A percentile compares a stretch with the other conserved stretches of the same genome.
Evolutionary conservation across 2,797 vertebrate genomes (phyloP).

Genomic region (Micrastur ruficollis): DNA sequence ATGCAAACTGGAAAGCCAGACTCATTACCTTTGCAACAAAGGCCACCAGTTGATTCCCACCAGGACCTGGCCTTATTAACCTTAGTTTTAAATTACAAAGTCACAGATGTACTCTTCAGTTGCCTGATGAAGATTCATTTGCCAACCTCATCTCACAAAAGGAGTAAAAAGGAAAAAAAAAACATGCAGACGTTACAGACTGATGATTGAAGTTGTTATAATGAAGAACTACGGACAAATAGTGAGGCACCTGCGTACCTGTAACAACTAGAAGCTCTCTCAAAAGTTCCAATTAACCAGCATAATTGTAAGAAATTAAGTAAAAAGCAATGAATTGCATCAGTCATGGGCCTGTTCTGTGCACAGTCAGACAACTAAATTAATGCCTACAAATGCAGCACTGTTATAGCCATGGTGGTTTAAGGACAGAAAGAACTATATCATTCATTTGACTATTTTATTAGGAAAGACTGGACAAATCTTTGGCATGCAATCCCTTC

Average conservation of each 20-base stretch:
- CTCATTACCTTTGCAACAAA: conserved; percentile 40
- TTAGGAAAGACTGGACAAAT: neutral
- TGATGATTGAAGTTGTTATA: conserved; percentile 16
- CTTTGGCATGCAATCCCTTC: neutral
- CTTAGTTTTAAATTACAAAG: conserved; percentile 64
- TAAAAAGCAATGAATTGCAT: neutral
- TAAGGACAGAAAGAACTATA: neutral
- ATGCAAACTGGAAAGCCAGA: neutral
- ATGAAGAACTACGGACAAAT: neutral
- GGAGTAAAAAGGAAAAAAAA: neutral
- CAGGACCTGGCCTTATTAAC: conserved; percentile 60
- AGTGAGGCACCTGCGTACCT: neutral
- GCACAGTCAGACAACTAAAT: neutral
- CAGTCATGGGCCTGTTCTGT: neutral
- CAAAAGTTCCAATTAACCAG: conserved; percentile 21
- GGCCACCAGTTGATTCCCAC: conserved; percentile 49
- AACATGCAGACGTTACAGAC: neutral
- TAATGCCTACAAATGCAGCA: neutral
- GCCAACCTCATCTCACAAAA: conserved; percentile 53
- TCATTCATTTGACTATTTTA: neutral
- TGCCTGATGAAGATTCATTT: conserved; percentile 67
- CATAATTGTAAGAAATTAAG: conserved; percentile 13
- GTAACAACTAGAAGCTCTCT: neutral
- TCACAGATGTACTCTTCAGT: conserved; percentile 64
- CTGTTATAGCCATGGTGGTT: neutral